Evolutionary conservation across 1,140 invertebrate species (phyloP), one percentile per base, ranked within the genome.

Genomic region (Zaprionus capensis): DNA sequence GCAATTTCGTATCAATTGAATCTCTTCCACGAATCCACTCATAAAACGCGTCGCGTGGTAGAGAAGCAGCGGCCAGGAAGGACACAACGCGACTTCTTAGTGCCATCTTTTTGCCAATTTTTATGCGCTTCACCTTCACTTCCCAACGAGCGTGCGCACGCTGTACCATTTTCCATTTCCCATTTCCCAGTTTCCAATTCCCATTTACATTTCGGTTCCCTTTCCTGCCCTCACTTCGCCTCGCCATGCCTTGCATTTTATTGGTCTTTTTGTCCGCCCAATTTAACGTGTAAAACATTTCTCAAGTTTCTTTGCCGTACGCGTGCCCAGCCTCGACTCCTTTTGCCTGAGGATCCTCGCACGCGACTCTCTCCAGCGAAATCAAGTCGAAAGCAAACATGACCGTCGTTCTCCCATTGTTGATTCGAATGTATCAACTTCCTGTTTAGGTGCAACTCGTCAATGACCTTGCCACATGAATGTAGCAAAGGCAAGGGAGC

Each of bases 1-100:
- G 85, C 85, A 90, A 90, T 90, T 90, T 90, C 71, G 82, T 70
- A 85, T 90, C 85, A 90, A 90, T 90, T 91, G 79, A 90, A 82
- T 58, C 64, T 71, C 62, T 90, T 90, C 85, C 82, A 85, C 85
- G 85, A 90, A 90, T 71, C 58, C 67, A 51, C 78, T 59, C 86
- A 85, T 88, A 90, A 90, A 90, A 73, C 76, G 79, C 85, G 82
- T 91, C 86, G 86, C 85, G 85, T 90, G 83, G 65, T 46, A 28
- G 28, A 26, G 71, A 31, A 70, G 38, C 15, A 36, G 34, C 9
- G 34, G 4, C 4, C 4, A 44, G 41, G 41, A 49, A 49, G 44
- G 44, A 49, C 44, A 20, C 17, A 11, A 6, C 17, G n/a, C 46
- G 57, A 64, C 57, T 78, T 73, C 71, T 67, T 62, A 46, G 70